These are phyloP conservation scores for Danio kyathit DNA, from an alignment of 2,797 vertebrate genomes.

Conservation along the genomic window DNA sequence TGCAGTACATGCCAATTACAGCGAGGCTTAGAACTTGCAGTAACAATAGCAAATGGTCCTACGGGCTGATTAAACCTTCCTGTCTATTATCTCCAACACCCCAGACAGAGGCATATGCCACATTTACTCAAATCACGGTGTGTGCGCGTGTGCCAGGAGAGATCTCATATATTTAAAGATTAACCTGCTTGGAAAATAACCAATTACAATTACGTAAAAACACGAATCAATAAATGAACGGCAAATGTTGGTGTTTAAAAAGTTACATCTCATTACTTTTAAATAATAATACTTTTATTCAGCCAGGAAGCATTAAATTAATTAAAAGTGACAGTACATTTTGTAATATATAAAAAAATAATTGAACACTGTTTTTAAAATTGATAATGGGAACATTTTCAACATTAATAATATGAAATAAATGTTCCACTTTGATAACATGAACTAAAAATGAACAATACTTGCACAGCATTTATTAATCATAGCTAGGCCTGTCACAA, in stretches of 20 bases:
- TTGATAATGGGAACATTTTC: background rate
- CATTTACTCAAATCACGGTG: background rate
- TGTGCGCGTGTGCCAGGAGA: background rate
- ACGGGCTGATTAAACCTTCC: slow-evolving; percentile 32
- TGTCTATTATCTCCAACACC: slow-evolving; percentile 46
- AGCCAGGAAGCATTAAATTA: no score
- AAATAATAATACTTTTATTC: no score
- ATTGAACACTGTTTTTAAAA: no score
- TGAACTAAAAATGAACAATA: no score
- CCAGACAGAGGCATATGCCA: slow-evolving; percentile 22
- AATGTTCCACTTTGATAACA: no score
- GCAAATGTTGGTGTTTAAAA: no score
- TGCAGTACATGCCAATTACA: slow-evolving; percentile 33
- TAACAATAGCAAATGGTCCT: slow-evolving; percentile 3
- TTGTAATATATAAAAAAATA: no score
- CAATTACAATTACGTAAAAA: background rate
- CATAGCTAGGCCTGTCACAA: no score
- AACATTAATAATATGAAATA: background rate
- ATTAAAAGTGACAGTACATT: no score
- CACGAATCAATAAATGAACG: no score
- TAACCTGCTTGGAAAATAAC: background rate
- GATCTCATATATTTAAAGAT: background rate
- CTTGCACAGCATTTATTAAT: no score
- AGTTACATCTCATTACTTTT: no score
- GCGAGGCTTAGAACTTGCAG: slow-evolving; percentile 31